Base-by-base conservation (phyloP, 2,113 vertebrate genomes). In the Narcine bancroftii region DNA sequence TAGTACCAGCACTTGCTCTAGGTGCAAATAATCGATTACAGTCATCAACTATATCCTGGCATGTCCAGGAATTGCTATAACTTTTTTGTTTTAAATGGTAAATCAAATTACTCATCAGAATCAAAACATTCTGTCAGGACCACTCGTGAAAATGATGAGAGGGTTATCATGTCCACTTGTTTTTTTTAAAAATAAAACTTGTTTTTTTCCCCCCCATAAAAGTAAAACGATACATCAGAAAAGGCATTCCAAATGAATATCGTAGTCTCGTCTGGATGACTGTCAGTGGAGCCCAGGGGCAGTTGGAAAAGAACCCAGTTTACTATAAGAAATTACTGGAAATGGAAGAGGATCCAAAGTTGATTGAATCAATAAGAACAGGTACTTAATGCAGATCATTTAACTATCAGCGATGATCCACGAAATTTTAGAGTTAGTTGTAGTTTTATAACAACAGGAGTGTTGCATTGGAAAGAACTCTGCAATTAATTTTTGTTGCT, bases 171-270 rank as follows among this genome's bases (percentile, higher is more conserved):
- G 56, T 39, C 42, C 2, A 24, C 65, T 91, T 69, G n/a, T 91
- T 24, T 66, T 24, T 66, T 91, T 69, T 1, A 26, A 13, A 69
- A 42, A 69, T 91, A 47, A 69, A 91, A 69, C 39, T 87, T 87
- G 81, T 33, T 47, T 47, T 91, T 71, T 33, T 71, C 71, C 89
- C 36, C 71, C 89, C 36, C 65, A 15, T 47, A 6, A 45, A 33
- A 99, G 99, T 99, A 93, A 99, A 99, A 94, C 96, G 99, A 92
- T 99, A 97, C 0, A 96, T 99, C 92, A 97, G 99, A 89, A 99
- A 99, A 94, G 98, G 99, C 0, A 94, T 99, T 47, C 99, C 98
- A 0, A 96, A 95, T 47, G 97, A 99, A 93, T 97, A 98, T 93
- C 96, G 99, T 0, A 95, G 97, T 29, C 94, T 95, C 10, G 96